Conservation (phyloP, 2,888 invertebrate genomes). For the Nemoura dubitans region DNA sequence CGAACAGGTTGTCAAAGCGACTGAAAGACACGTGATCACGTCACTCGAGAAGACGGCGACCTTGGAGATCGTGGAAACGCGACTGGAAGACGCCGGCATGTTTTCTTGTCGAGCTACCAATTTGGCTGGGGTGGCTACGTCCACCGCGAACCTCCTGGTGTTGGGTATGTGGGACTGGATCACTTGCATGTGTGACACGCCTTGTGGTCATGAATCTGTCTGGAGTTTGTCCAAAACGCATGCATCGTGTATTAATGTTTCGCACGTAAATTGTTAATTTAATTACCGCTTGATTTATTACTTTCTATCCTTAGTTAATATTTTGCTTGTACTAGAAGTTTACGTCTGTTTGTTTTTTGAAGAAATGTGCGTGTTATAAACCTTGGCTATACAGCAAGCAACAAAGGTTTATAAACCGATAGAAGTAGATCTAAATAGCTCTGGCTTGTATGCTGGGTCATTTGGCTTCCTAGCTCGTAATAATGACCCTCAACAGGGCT, state of each 20-base stretch:
- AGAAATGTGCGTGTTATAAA: constrained; percentile 15
- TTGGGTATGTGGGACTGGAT: constrained; percentile 65
- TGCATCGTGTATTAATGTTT: neutral
- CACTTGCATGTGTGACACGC: neutral
- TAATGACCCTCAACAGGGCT: constrained; percentile 49
- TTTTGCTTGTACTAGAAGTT: neutral
- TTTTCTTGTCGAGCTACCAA: constrained; percentile 80
- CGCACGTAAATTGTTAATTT: constrained; percentile 1
- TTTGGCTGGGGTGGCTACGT: constrained; percentile 79
- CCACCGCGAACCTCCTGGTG: constrained; percentile 75
- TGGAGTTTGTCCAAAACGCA: neutral
- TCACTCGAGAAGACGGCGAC: constrained; percentile 73
- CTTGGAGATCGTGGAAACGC: constrained; percentile 73
- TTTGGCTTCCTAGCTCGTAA: constrained; percentile 46
- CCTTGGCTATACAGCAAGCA: constrained; percentile 49
- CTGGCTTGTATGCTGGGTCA: constrained; percentile 46
- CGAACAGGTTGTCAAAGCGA: constrained; percentile 68
- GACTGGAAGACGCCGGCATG: constrained; percentile 76
- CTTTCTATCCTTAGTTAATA: neutral
- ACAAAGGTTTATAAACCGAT: constrained; percentile 46
- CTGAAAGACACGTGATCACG: constrained; percentile 68
- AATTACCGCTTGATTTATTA: neutral
- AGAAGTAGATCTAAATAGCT: constrained; percentile 49
- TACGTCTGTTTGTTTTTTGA: constrained; percentile 18
- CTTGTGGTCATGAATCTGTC: neutral